Evolutionary conservation across 2,888 invertebrate genomes (phyloP), one percentile per base, ranked within the genome.

Genomic region (Drosophila helvetica): DNA sequence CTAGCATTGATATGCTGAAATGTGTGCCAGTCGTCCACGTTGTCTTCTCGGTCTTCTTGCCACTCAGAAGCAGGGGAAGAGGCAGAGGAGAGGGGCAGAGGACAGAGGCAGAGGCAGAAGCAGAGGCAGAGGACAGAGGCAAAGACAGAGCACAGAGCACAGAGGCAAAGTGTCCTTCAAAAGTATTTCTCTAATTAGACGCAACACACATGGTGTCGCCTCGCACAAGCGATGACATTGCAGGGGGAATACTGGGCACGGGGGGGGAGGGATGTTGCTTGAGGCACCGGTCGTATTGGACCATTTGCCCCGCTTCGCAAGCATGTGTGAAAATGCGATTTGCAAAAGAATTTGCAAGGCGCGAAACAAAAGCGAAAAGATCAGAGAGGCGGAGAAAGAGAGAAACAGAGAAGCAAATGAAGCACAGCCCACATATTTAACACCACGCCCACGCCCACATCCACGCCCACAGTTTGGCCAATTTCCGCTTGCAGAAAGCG

Each of bases 111-210:
- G 5, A 82, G 88, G n/a, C 75, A 60, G 59, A 42, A 48, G 42
- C 53, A 47, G 48, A 30, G 3, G 5, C 15, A 38, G 15, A 38
- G 6, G 15, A 22, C 15, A 38, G 4, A 38, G 38, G 5, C 33
- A 38, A n/a, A 83, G 88, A n/a, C n/a, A n/a, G n/a, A n/a, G 12
- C 33, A 33, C 15, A 38, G 15, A 38, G 6, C 6, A 22, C 15
- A 38, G 4, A 38, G 38, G 5, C 33, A 38, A n/a, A 83, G 88
- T 86, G 89, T 86, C 89, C 90, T 89, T 90, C 89, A 90, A 86
- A 86, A 79, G 78, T 84, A 85, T 89, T 86, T 79, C 80, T 81
- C 88, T 89, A 90, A 89, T 89, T 90, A 90, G 90, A 89, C 84
- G 82, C 85, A 80, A 64, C 68, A 65, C 55, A 58, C 57, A 71